phyloP scores from a whole-genome alignment of 2,113 vertebrate genomes.

The Siphamia tubifer region DNA sequence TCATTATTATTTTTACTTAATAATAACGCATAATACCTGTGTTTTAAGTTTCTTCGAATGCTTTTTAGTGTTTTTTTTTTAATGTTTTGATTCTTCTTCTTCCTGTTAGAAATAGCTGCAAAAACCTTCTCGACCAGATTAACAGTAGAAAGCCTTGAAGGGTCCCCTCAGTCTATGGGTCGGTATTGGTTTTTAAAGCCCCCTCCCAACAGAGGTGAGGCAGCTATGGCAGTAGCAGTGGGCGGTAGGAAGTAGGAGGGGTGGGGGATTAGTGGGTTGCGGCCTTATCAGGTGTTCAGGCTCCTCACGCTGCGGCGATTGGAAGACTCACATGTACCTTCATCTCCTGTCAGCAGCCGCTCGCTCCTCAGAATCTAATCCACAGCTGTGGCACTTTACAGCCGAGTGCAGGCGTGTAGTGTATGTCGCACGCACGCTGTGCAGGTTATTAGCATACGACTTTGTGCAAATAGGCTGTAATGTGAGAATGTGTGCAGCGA shows the following conservation, averaged over 20 bases:
- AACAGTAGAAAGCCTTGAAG: constrained; percentile 22
- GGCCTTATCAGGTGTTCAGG: constrained; percentile 72
- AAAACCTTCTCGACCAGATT: constrained; percentile 16
- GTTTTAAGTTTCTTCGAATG: no score
- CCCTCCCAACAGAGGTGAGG: constrained; percentile 15
- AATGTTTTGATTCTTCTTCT: not conserved
- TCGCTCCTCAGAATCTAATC: constrained; percentile 58
- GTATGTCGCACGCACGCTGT: not conserved
- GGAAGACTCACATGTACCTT: constrained; percentile 69
- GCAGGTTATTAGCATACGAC: not conserved
- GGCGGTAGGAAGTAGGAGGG: not conserved
- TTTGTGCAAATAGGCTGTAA: not conserved
- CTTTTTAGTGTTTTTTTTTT: no score
- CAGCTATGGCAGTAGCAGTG: not conserved
- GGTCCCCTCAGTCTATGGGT: constrained; percentile 41
- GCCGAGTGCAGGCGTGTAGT: not conserved
- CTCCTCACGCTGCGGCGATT: constrained; percentile 56
- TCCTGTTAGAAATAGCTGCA: constrained; percentile 5
- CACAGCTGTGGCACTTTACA: constrained; percentile 24
- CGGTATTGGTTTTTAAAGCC: constrained; percentile 72
- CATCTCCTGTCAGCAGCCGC: constrained; percentile 73
- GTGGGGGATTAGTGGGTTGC: constrained; percentile 63
- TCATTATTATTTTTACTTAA: no score
- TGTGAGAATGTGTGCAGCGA: not conserved
- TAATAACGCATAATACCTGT: no score